Base-by-base conservation (phyloP, 2,113 vertebrate species). In the Eidolon helvum region DNA sequence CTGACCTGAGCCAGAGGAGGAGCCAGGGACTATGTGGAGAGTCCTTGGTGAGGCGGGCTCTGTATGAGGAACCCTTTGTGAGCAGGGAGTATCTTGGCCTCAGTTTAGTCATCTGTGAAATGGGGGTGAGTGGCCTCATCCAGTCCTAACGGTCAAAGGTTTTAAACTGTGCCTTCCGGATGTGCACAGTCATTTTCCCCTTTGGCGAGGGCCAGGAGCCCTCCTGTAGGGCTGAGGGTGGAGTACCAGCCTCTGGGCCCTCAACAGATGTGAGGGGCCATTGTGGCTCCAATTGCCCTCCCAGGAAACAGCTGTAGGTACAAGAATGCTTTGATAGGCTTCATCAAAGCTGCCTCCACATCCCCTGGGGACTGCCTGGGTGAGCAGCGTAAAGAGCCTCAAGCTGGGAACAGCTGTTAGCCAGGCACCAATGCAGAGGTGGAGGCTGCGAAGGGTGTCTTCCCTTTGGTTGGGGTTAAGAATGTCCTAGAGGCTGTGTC, bases 301-400 rank as follows among this genome's bases (percentile, higher is more conserved):
- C 79, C 33, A 3, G 90, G 55, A 85, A 95, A 93, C 83, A 91
- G 87, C 90, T 90, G 92, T 59, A 55, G 63, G 90, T 45, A 77
- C 66, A 82, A 86, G 90, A 96, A 87, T 9, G 74, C 92, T 96
- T 97, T 96, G 95, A 95, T 71, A 91, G 80, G 28, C 33, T 22
- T 90, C 94, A 74, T 91, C 95, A 94, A 94, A 96, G 96, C 94
- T 66, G 71, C 50, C 57, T 83, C 88, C 19, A 0, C 1, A n/a
- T 57, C 61, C 63, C 87, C 90, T 71, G 88, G 80, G 93, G 83
- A 35, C 59, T 0, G 48, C 28, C 48, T 38, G 72, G 48, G 71
- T 63, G 30, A 24, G 66, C 50, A 43, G 12, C 61, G 30, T 14
- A 30, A 24, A 26, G 35, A 40, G 10, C 38, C 59, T 91, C 43